A percentile compares a stretch with the other conserved stretches of the same genome.
Evolutionary conservation across 2,888 invertebrate species (phyloP).

Genomic region (Andrena fulva): DNA sequence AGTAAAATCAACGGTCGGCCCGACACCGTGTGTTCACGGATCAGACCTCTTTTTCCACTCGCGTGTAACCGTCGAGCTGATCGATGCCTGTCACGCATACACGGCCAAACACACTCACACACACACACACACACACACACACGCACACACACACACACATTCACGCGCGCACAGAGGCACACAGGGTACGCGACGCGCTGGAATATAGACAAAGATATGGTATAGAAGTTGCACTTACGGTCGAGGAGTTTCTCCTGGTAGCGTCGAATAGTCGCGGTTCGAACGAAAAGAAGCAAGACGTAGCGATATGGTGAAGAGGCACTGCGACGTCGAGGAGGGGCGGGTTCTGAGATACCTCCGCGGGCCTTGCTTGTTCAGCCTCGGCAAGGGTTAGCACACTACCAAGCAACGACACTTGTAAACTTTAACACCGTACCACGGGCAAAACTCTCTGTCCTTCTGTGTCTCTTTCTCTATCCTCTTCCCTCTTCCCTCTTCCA

Average conservation of each 20-base stretch:
- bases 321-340: constrained; percentile 74
- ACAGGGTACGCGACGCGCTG: not conserved
- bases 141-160: not conserved
- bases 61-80: not conserved
- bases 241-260: constrained; percentile 65
- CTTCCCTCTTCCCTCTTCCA: constrained; percentile 5
- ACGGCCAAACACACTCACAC: no score
- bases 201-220: not conserved
- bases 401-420: constrained; percentile 66
- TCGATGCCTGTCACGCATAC: not conserved
- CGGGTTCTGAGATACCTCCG: constrained; percentile 74
- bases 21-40: constrained; percentile 39
- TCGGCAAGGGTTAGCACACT: constrained; percentile 69
- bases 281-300: constrained; percentile 71
- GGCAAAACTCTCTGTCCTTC: constrained; percentile 32
- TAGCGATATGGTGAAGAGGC: constrained; percentile 71
- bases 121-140: not conserved
- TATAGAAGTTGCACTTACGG: constrained; percentile 56
- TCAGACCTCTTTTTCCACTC: constrained; percentile 26
- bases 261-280: constrained; percentile 65
- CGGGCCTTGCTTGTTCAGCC: constrained; percentile 69
- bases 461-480: constrained; percentile 4
- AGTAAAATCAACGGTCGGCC: constrained; percentile 61
- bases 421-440: constrained; percentile 63
- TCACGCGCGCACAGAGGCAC: not conserved